Base-by-base conservation (phyloP, 1,140 invertebrate species). In the Bombus huntii region DNA sequence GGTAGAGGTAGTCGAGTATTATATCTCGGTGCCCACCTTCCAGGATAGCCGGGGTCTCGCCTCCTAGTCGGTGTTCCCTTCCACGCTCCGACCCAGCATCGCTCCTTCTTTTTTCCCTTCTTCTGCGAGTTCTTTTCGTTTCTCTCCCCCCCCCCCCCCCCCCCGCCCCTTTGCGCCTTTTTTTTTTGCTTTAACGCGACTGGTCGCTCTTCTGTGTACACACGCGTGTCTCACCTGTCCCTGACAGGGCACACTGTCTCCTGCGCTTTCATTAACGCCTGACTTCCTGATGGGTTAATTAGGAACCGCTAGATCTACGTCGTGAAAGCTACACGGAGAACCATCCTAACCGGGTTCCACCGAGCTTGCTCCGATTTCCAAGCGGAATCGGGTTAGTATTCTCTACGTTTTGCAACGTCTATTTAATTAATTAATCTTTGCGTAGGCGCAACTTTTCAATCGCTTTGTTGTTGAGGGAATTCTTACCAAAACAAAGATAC, bases 261-360 rank as follows among this genome's bases (percentile, higher is more conserved):
- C 85, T 86, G 86, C 90, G 77, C 92, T 93, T 93, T 93, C 93
- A 94, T 94, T 94, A 92, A 87, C 85, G 75, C 80, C 9, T 87
- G 92, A 93, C 92, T 84, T 92, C 88, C 47, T 93, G 91, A 94
- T 92, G 92, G 87, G 91, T 94, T 94, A 92, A 94, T 94, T 93
- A 93, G 83, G 80, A 42, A 25, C 53, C 57, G 66, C 83, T 31
- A 66, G 44, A 70, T 75, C 28, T 39, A 57, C 47, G 42, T 13
- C 31, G 28, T 74, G 81, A 39, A 72, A 42, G 65, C 44, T 66
- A 13, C n/a, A 18, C 25, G 34, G 44, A n/a, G 28, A 44, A 78
- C 44, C 13, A 37, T 65, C 13, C 8, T 28, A 15, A 72, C 47
- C 10, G 1, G 31, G 6, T 34, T 37, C 42, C 25, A 13, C 8